Evolutionary conservation across 2,888 invertebrate species (phyloP), one percentile per base, ranked within the genome.

Genomic region (Aleiodes testaceus): DNA sequence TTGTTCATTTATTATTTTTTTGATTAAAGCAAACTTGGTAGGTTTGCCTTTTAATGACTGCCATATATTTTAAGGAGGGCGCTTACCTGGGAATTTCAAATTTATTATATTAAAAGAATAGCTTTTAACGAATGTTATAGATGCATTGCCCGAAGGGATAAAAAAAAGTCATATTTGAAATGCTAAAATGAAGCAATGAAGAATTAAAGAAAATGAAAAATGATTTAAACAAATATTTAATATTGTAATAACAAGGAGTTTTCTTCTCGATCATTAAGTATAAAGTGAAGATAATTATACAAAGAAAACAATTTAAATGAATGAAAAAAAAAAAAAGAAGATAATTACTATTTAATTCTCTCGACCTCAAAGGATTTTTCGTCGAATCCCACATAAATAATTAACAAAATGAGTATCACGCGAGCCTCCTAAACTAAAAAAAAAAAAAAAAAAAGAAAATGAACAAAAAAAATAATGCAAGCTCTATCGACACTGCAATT

Each of bases 101-200:
- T 75, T 80, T 80, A 82, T 81, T 82, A 82, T 81, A 85, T 80
- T 81, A 80, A 79, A 79, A 84, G 65, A 70, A 47, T 55, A 67
- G 84, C 83, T 86, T 86, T 84, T 85, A 85, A 85, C 78, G 78
- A 82, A 84, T 85, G 82, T 85, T 86, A 82, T 82, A 81, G 49
- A 76, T 78, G 78, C 79, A 79, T 80, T 79, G 79, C 79, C 80
- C 79, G 77, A 73, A 72, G 75, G 78, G 76, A 79, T 63, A 59
- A 78, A 77, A 78, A 77, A 77, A 72, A 26, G 66, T 77, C 80
- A 78, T 80, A 82, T 81, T 80, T 76, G 77, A 79, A 74, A 76
- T 78, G 77, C 79, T 78, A 74, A 20, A 42, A 55, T 59, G 66
- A 64, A 53, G 50, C 36, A 74, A 72, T 53, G 67, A 77, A 76